phyloP scores from a whole-genome alignment of 2,888 invertebrate species.

The Eulithis prunata region DNA sequence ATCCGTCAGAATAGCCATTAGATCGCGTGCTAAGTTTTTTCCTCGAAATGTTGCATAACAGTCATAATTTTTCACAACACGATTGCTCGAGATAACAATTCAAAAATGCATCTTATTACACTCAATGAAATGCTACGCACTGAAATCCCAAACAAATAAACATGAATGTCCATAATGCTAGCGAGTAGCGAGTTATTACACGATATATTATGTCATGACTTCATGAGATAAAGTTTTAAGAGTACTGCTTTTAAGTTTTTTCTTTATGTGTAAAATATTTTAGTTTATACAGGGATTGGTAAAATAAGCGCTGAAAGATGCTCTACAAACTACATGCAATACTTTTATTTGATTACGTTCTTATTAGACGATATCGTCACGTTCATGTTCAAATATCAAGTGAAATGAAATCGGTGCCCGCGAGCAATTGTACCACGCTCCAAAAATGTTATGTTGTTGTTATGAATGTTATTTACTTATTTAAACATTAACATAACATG shows the following conservation, averaged over 20 bases:
- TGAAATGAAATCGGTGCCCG: slow-evolving; percentile 20
- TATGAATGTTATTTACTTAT: too few relatives aligned
- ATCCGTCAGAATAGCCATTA: background rate
- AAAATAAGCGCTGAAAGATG: too few relatives aligned
- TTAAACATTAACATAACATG: too few relatives aligned
- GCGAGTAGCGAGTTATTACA: background rate
- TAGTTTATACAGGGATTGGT: too few relatives aligned
- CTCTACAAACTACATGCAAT: too few relatives aligned
- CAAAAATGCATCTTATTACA: slow-evolving; percentile 12
- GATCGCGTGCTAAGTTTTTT: background rate
- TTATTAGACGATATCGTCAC: too few relatives aligned
- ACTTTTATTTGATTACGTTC: too few relatives aligned
- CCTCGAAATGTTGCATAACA: background rate
- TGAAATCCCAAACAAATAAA: slow-evolving; percentile 36
- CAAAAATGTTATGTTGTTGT: slow-evolving; percentile 20
- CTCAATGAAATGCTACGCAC: slow-evolving; percentile 13
- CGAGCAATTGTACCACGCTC: slow-evolving; percentile 22
- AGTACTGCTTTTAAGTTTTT: too few relatives aligned
- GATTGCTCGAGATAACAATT: slow-evolving; percentile 1
- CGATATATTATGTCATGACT: too few relatives aligned
- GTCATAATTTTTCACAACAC: slow-evolving; percentile 19
- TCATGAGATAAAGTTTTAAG: too few relatives aligned
- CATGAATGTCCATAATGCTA: slow-evolving; percentile 24
- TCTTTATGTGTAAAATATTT: too few relatives aligned
- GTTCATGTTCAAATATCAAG: too few relatives aligned